Conservation (phyloP, 2,888 invertebrate species). For the Cacoxenus indagator region DNA sequence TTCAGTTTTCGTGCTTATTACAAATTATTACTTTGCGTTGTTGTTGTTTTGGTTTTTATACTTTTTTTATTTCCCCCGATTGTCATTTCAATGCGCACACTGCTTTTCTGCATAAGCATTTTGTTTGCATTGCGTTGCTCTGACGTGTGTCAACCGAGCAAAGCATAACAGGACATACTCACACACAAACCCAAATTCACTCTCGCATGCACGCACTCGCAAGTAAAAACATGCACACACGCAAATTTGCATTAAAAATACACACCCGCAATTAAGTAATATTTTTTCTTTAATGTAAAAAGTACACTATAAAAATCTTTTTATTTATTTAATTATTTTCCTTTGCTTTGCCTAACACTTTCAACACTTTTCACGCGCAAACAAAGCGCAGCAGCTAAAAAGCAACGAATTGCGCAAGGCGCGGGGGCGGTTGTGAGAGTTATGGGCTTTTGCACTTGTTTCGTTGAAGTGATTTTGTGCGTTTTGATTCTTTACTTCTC, state of each 20-base stretch:
- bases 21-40: slow-evolving; percentile 1
- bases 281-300: neutral
- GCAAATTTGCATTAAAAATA: neutral
- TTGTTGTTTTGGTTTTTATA: neutral
- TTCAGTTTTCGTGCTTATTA: neutral
- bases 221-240: slow-evolving; percentile 6
- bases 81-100: neutral
- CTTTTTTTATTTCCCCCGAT: too few relatives aligned
- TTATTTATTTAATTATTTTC: neutral
- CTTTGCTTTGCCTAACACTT: neutral
- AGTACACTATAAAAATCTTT: neutral
- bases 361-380: neutral
- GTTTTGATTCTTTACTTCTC: neutral
- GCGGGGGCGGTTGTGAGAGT: too few relatives aligned
- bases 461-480: neutral
- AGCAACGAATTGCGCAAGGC: too few relatives aligned
- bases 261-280: slow-evolving; percentile 25
- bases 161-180: neutral
- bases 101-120: neutral
- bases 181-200: neutral
- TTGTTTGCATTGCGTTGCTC: neutral
- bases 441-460: neutral
- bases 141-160: too few relatives aligned
- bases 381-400: neutral
- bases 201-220: slow-evolving; percentile 6